Evolutionary conservation across 1,140 invertebrate species (phyloP).

Genomic region (Ectropis grisescens): DNA sequence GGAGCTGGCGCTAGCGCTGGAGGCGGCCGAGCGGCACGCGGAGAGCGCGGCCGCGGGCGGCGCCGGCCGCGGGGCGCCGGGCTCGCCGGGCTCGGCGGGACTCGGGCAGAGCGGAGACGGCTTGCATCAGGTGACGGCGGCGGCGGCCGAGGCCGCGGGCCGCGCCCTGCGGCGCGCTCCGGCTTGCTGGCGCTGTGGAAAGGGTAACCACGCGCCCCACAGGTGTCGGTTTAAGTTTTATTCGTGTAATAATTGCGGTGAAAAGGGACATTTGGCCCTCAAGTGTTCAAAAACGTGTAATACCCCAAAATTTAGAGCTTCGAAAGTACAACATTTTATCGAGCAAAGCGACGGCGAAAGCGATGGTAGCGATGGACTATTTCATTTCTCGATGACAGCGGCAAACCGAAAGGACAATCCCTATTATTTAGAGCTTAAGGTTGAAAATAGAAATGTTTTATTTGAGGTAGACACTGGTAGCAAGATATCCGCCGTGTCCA

Average conservation of each 20-base stretch:
- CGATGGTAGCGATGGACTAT: neutral
- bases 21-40: neutral
- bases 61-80: slow-evolving; percentile 1
- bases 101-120: slow-evolving; percentile 5
- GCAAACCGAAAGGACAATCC: too few species aligned
- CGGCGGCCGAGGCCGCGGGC: neutral
- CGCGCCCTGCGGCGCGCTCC: neutral
- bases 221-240: slow-evolving; percentile 10
- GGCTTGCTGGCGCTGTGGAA: slow-evolving; percentile 5
- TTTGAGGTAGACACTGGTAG: too few species aligned
- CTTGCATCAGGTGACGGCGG: slow-evolving; percentile 8
- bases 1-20: neutral
- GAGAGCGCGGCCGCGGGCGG: neutral
- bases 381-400: too few species aligned
- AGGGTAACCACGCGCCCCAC: neutral
- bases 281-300: neutral
- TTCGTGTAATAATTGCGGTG: slow-evolving; percentile 7
- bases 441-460: too few species aligned
- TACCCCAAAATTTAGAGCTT: neutral
- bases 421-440: too few species aligned
- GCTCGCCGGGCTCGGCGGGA: neutral
- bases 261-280: slow-evolving; percentile 7
- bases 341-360: neutral
- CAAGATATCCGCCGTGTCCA: too few species aligned
- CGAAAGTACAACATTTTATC: neutral